phyloP scores from a whole-genome alignment of 2,797 vertebrate species.

The Petrocephalus schoutedeni region DNA sequence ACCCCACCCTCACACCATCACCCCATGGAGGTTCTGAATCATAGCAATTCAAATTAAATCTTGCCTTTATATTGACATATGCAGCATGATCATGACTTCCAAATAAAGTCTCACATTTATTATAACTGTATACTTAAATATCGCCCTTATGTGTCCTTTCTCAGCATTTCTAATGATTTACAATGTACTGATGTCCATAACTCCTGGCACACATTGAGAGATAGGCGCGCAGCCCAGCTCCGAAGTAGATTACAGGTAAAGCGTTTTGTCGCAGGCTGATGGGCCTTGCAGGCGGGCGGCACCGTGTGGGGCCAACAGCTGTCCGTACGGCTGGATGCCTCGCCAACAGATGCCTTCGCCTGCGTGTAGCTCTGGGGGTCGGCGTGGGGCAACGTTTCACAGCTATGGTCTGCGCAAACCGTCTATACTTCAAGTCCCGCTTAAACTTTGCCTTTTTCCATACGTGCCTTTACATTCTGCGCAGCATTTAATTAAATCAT shows the following conservation, averaged over 20 bases:
- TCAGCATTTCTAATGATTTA: background rate
- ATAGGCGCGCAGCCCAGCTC: conserved; percentile 34
- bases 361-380: background rate
- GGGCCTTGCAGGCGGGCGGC: conserved; percentile 27
- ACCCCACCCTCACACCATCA: background rate
- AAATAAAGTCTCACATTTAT: background rate
- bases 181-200: background rate
- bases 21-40: background rate
- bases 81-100: background rate
- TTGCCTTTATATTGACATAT: background rate
- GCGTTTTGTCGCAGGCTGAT: conserved; percentile 41
- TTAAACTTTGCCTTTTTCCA: background rate
- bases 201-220: background rate
- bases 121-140: background rate
- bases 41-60: background rate
- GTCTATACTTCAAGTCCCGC: background rate
- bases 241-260: conserved; percentile 41
- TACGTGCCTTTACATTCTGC: background rate
- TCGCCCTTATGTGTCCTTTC: background rate
- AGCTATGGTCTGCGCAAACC: background rate
- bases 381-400: background rate
- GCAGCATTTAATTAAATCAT: background rate
- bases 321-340: conserved; percentile 47
- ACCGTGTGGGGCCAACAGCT: conserved; percentile 45
- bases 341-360: conserved; percentile 43